Evolutionary conservation across 2,797 vertebrate species (phyloP).

Genomic region (Tapirus indicus): DNA sequence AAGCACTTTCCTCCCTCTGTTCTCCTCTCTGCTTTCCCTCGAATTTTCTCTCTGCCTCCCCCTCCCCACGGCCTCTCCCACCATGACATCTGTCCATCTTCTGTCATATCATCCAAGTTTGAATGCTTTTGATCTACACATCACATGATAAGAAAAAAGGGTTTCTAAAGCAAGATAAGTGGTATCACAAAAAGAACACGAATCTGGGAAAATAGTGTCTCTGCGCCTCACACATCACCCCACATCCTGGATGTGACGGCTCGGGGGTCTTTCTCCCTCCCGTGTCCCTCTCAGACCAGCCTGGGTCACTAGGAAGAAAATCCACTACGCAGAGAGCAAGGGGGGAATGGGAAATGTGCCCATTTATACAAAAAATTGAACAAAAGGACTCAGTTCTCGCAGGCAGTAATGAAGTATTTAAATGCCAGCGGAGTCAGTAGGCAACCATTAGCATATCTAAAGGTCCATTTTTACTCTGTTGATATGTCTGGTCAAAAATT

Average conservation of each 20-base stretch:
- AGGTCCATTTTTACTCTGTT: conserved; percentile 62
- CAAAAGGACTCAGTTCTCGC: not conserved
- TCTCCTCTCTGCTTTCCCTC: not conserved
- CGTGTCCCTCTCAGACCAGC: not conserved
- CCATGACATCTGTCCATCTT: not conserved
- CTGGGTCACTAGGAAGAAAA: not conserved
- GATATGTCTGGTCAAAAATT: conserved; percentile 29
- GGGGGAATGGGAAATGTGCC: not conserved
- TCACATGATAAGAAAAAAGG: not conserved
- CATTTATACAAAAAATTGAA: conserved; percentile 57
- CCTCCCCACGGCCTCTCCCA: not conserved
- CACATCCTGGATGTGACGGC: not conserved
- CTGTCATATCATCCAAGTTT: not conserved
- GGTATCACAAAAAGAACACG: not conserved
- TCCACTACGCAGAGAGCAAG: not conserved
- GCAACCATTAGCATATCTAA: conserved; percentile 56
- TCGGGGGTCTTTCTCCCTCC: too few species aligned
- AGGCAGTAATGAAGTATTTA: not conserved
- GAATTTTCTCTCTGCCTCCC: not conserved
- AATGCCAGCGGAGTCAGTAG: conserved; percentile 17
- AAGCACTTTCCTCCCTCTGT: rapidly evolving
- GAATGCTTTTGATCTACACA: not conserved
- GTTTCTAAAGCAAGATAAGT: not conserved
- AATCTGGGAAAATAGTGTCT: not conserved
- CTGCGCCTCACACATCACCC: not conserved